Evolutionary conservation across 2,113 vertebrate species (phyloP).

Genomic region (Ranitomeya variabilis): DNA sequence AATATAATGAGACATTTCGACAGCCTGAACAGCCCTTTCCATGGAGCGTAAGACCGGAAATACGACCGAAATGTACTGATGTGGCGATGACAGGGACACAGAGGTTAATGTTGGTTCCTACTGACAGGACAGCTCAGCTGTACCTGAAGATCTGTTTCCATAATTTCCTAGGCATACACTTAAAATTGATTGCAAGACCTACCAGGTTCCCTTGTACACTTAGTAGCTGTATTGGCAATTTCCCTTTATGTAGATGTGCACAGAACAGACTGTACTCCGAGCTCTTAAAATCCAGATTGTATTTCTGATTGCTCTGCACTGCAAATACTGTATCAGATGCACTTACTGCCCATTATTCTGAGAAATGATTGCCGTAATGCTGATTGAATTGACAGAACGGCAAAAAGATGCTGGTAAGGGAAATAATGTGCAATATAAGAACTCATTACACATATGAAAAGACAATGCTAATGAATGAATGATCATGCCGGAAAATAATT

Average conservation of each 20-base stretch:
- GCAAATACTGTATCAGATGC: constrained; percentile 26
- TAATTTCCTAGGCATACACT: constrained; percentile 17
- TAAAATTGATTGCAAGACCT: neutral
- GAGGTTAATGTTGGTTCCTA: constrained; percentile 28
- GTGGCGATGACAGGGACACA: constrained; percentile 33
- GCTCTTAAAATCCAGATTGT: constrained; percentile 23
- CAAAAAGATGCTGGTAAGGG: neutral
- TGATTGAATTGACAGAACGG: neutral
- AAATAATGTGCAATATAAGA: neutral
- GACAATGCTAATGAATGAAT: neutral
- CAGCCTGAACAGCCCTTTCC: constrained; percentile 4
- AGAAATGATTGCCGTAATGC: neutral
- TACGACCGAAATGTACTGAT: neutral
- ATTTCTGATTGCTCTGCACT: constrained; percentile 22
- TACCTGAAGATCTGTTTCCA: constrained; percentile 14
- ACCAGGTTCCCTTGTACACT: constrained; percentile 10
- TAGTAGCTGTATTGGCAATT: constrained; percentile 9
- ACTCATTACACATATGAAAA: neutral
- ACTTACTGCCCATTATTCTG: constrained; percentile 26
- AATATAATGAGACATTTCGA: constrained; percentile 32
- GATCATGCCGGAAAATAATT: neutral
- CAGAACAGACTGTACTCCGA: constrained; percentile 35
- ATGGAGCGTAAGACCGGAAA: constrained; percentile 25
- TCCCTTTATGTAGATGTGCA: constrained; percentile 17
- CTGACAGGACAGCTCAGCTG: constrained; percentile 47